A percentile compares a stretch with the other conserved stretches of the same genome.
phyloP scores from a whole-genome alignment of 35 echinoderm and acorn worm species.

The Stichopus chloronotus region DNA sequence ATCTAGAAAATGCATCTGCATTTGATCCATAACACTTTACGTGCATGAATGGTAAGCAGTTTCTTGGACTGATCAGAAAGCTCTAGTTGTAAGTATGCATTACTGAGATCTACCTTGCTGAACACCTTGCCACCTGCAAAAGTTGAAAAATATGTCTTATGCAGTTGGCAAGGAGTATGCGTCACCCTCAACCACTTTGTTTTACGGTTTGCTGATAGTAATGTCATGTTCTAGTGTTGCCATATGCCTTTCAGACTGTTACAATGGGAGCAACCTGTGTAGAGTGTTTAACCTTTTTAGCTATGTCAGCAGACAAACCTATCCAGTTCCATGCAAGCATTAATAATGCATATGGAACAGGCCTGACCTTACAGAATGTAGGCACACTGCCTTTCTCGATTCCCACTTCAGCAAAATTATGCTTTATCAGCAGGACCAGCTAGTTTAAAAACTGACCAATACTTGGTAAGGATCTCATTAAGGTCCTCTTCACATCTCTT shows the following conservation, averaged over 20 bases:
- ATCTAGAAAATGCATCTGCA: slow-evolving; percentile 73
- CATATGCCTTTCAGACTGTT: slow-evolving; percentile 51
- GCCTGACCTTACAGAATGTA: slow-evolving; percentile 14
- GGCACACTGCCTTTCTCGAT: slow-evolving; percentile 2
- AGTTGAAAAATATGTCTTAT: slow-evolving; percentile 56
- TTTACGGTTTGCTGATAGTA: slow-evolving; percentile 61
- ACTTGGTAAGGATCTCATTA: no score
- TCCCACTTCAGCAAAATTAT: not conserved
- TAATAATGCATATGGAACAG: slow-evolving; percentile 15
- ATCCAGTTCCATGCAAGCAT: not conserved
- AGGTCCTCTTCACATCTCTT: no score
- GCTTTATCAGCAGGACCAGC: slow-evolving; percentile 4
- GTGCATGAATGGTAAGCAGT: slow-evolving; percentile 47
- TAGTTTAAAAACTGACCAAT: not conserved
- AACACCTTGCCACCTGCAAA: slow-evolving; percentile 42
- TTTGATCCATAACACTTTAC: slow-evolving; percentile 39
- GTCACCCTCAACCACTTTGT: slow-evolving; percentile 22
- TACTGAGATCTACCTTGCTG: slow-evolving; percentile 41
- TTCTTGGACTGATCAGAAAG: no score
- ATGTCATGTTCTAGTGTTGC: slow-evolving; percentile 28
- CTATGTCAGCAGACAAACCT: not conserved
- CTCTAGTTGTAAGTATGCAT: slow-evolving; percentile 59
- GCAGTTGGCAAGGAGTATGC: slow-evolving; percentile 60
- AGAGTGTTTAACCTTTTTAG: slow-evolving; percentile 22
- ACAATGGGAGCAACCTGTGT: slow-evolving; percentile 30